Evolutionary conservation across 2,888 invertebrate species (phyloP), one percentile per base, ranked within the genome.

Genomic region (Xanthostigma xanthostigma): DNA sequence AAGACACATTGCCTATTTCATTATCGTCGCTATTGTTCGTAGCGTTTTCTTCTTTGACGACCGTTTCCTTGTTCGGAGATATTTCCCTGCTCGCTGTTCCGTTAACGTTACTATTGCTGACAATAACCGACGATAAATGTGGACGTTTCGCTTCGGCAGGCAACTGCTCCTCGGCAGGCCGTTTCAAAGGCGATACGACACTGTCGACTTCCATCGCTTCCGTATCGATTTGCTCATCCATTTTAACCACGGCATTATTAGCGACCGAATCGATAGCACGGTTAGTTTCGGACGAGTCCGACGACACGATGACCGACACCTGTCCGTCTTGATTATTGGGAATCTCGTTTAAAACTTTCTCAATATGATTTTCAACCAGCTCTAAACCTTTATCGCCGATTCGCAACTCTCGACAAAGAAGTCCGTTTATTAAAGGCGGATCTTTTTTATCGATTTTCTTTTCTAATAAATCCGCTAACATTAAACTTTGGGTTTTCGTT

Each of bases 401-500:
- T 44, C 74, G 68, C 49, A 74, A 59, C 56, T 76, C 77, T 57
- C 74, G 74, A 6, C 70, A 69, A 37, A 75, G 58, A 14, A 72
- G 69, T 5, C 79, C 79, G 58, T 79, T 79, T 56, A 76, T 59
- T 40, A 76, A 64, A 3, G 68, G 66, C 1, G 73, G 71, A 47
- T 76, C 76, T 50, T 75, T 76, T 44, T 48, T 48, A 9, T 77
- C 76, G 10, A 77, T 71, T 62, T 86, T 87, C 59, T 86, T 81
- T 62, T 91, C 90, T 4, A 91, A 68, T 45, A 90, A 67, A 63
- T 90, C 89, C 0, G 88, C 88, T 42, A 90, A 69, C 82, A 89
- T 85, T 45, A 76, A 56, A 0, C 72, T 72, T 65, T 86, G 85
- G 59, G 83, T 82, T 60, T 65, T 62, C 12, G 54, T 56, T 51